phyloP scores from a whole-genome alignment of 1,140 invertebrate species.

The Papilio dardanus region DNA sequence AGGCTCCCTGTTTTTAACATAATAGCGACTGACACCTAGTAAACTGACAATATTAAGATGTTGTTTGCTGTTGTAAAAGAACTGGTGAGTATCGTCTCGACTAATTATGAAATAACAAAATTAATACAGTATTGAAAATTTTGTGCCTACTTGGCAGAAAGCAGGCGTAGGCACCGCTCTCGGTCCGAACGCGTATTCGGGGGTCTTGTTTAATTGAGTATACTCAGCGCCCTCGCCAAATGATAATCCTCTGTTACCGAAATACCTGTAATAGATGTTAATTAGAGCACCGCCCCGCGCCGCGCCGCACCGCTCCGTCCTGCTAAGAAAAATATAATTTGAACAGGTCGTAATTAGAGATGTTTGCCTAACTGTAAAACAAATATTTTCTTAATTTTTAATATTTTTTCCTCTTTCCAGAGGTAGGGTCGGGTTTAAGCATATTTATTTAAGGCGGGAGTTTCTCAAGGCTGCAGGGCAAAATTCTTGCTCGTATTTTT shows the following conservation, averaged over 20 bases:
- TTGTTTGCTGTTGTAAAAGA: not conserved
- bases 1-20: too few species aligned
- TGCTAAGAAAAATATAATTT: conserved; percentile 80
- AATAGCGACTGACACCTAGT: too few species aligned
- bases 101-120: conserved; percentile 31
- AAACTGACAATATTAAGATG: not conserved
- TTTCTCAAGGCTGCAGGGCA: conserved; percentile 63
- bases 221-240: conserved; percentile 74
- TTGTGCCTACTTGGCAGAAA: conserved; percentile 21
- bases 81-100: conserved; percentile 14
- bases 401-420: conserved; percentile 72
- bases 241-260: conserved; percentile 74
- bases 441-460: conserved; percentile 75
- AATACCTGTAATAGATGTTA: conserved; percentile 80
- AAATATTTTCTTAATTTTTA: conserved; percentile 82
- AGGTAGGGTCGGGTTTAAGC: conserved; percentile 73
- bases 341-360: conserved; percentile 80
- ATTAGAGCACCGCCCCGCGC: conserved; percentile 71
- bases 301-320: conserved; percentile 58
- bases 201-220: conserved; percentile 75
- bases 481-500: conserved; percentile 58
- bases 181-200: conserved; percentile 48
- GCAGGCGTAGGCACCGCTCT: conserved; percentile 32
- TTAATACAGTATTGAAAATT: conserved; percentile 35
- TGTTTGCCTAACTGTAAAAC: conserved; percentile 79